Percentiles rank a stretch among this genome's conserved stretches.
Evolutionary conservation across 2,888 invertebrate species (phyloP).

Genomic region (Alsophila aescularia): DNA sequence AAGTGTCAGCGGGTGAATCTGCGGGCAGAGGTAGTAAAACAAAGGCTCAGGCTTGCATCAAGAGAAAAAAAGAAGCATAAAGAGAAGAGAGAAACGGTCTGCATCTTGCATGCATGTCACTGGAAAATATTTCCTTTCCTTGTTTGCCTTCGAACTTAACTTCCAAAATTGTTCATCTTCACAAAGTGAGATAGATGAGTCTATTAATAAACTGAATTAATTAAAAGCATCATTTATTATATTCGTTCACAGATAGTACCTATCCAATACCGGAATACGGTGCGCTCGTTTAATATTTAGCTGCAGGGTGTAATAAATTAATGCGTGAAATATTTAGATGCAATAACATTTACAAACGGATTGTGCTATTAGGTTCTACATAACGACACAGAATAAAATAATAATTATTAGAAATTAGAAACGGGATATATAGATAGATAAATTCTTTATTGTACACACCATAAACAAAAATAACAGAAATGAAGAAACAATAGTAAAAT

Average conservation of each 20-base stretch:
- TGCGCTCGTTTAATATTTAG: slow-evolving; percentile 8
- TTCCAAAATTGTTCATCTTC: background rate
- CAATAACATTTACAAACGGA: background rate
- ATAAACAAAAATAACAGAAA: too few relatives aligned
- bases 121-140: background rate
- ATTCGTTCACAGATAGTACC: slow-evolving; percentile 14
- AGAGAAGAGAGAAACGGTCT: too few relatives aligned
- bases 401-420: too few relatives aligned
- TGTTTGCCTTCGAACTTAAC: slow-evolving; percentile 3
- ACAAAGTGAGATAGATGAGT: slow-evolving; percentile 21
- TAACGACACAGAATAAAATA: background rate
- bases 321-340: background rate
- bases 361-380: background rate
- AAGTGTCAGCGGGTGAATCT: too few relatives aligned
- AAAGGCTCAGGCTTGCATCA: too few relatives aligned
- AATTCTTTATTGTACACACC: background rate
- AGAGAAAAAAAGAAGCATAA: too few relatives aligned
- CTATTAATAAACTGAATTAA: slow-evolving; percentile 30
- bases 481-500: too few relatives aligned
- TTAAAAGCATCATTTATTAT: slow-evolving; percentile 30
- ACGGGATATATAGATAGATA: too few relatives aligned
- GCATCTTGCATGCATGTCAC: background rate
- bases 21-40: too few relatives aligned
- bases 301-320: slow-evolving; percentile 13
- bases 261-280: slow-evolving; percentile 12